Base-by-base conservation (phyloP, 2,113 vertebrate genomes). In the Malurus elegans region DNA sequence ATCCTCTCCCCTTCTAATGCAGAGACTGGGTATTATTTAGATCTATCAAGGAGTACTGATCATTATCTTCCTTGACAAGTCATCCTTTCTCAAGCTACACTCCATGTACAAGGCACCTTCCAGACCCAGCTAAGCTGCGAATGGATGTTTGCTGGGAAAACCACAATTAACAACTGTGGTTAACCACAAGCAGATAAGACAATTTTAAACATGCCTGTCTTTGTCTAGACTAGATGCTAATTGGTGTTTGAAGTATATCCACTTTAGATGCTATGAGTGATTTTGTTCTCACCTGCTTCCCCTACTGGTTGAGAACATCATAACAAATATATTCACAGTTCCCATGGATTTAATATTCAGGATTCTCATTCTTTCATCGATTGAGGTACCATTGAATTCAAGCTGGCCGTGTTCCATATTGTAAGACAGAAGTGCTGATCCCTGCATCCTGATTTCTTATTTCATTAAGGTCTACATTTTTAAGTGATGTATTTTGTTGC, bases 261-360 rank as follows among this genome's bases (percentile, higher is more conserved):
- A 45, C 79, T 94, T 86, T 38, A 90, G 58, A 80, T 80, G 62
- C 64, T 86, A 56, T 25, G 44, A 92, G 90, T 83, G 83, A 83
- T 94, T 90, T 71, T 90, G 82, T 78, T 96, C 93, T 81, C 82
- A 93, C 90, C 93, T 94, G 79, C 74, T 95, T 96, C 79, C 69
- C 67, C 69, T 92, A 92, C 79, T 88, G 90, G 40, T 32, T 93
- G 74, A 96, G 79, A 88, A 78, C 40, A 84, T 85, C 69, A 10
- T 73, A 95, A 72, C 73, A 78, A 81, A 95, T 88, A 73, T 34
- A 95, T 88, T 96, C 72, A 71, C 0, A 0, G n/a, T 74, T 90
- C 60, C 48, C 11, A 8, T 70, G 57, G 76, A 90, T 95, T 90
- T 92, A 69, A 56, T 93, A 93, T 90, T 93, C 92, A 88, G 61